phyloP scores from a whole-genome alignment of 2,888 invertebrate species.

The Archaeoteleia sp. region DNA sequence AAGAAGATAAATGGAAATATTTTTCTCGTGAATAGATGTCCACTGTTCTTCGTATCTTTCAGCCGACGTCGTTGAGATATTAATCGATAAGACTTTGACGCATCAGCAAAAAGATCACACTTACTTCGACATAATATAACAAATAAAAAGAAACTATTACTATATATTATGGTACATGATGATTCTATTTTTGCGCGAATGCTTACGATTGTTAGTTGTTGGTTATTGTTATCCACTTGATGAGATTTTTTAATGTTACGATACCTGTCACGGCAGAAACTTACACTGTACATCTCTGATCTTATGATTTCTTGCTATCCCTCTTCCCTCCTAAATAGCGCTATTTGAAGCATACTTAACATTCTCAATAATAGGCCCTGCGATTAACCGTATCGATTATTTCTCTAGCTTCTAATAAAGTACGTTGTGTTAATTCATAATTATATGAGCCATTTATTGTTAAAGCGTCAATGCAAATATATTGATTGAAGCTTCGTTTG shows the following conservation, averaged over 20 bases:
- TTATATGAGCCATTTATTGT: conserved; percentile 14
- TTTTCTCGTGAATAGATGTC: too few relatives aligned
- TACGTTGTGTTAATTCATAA: conserved; percentile 5
- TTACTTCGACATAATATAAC: conserved; percentile 50
- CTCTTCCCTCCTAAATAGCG: not conserved
- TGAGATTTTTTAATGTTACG: conserved; percentile 72
- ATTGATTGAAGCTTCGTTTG: conserved; percentile 14
- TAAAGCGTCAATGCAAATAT: conserved; percentile 8
- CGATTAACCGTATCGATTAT: not conserved
- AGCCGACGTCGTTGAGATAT: conserved; percentile 27
- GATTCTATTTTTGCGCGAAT: conserved; percentile 72
- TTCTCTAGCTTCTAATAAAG: not conserved
- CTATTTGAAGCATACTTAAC: not conserved
- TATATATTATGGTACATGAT: conserved; percentile 41
- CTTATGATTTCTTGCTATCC: conserved; percentile 8
- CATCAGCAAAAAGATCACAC: conserved; percentile 37
- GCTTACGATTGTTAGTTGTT: conserved; percentile 73
- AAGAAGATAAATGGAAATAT: too few relatives aligned
- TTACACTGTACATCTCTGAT: conserved; percentile 38
- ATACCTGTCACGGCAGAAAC: conserved; percentile 59
- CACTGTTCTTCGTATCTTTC: conserved; percentile 16
- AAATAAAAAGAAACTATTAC: conserved; percentile 43
- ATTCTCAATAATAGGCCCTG: not conserved
- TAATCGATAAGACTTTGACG: conserved; percentile 36
- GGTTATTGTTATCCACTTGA: conserved; percentile 73